Conservation (phyloP, 2,888 invertebrate species). For the Aleiodes testaceus region DNA sequence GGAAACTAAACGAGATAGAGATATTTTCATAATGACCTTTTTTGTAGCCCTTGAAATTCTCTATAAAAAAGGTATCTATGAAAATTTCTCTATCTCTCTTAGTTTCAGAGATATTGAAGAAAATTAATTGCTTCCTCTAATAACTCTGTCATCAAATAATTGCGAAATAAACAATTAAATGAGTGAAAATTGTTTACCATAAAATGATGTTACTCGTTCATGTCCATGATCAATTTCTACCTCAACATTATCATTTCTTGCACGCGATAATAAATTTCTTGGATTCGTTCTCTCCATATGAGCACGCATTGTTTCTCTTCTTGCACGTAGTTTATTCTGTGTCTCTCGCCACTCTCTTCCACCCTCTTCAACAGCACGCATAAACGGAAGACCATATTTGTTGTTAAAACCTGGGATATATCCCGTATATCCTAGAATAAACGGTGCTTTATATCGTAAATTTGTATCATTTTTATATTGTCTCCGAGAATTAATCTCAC, state of each 20-base stretch:
- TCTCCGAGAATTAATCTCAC: conserved; percentile 64
- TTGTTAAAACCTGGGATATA: conserved; percentile 82
- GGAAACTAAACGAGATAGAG: too few relatives aligned
- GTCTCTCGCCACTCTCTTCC: conserved; percentile 75
- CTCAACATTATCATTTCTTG: conserved; percentile 61
- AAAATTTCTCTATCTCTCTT: too few relatives aligned
- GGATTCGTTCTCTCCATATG: conserved; percentile 62
- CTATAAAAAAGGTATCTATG: too few relatives aligned
- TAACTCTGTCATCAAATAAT: background rate
- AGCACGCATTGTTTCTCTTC: conserved; percentile 61
- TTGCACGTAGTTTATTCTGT: conserved; percentile 63
- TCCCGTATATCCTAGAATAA: conserved; percentile 81
- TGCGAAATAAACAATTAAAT: background rate
- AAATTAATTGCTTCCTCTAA: too few relatives aligned
- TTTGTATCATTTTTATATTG: conserved; percentile 62
- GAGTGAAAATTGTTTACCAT: conserved; percentile 57
- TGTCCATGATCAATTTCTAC: conserved; percentile 62
- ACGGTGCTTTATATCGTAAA: conserved; percentile 65
- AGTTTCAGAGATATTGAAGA: background rate
- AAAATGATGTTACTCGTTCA: conserved; percentile 56
- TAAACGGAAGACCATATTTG: conserved; percentile 75
- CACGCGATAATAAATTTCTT: conserved; percentile 62
- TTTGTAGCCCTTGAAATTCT: too few relatives aligned
- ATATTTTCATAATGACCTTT: too few relatives aligned
- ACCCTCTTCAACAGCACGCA: conserved; percentile 74